Conservation (phyloP, 2,113 vertebrate species). For the Anguilla rostrata region DNA sequence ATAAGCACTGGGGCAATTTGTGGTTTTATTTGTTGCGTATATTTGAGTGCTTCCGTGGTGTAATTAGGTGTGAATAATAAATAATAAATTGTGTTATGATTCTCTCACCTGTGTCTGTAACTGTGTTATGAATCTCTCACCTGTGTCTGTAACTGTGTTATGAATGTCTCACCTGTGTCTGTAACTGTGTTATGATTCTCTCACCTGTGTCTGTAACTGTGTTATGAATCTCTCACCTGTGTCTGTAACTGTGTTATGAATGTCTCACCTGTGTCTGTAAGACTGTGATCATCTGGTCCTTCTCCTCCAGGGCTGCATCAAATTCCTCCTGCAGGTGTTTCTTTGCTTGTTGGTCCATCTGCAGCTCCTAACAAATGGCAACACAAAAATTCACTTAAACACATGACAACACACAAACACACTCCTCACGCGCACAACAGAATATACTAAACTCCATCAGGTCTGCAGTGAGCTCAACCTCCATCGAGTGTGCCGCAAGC, state of each 20-base stretch:
- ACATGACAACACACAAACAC: not conserved
- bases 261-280: constrained; percentile 87
- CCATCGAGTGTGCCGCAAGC: too few relatives aligned
- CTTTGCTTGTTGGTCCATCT: constrained; percentile 97
- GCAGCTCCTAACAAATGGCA: constrained; percentile 78
- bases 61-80: too few relatives aligned
- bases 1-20: too few relatives aligned
- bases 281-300: constrained; percentile 93
- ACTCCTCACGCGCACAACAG: not conserved
- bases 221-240: not conserved
- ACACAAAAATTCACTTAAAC: not conserved
- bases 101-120: too few relatives aligned
- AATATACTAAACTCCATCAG: not conserved
- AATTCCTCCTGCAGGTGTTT: constrained; percentile 98
- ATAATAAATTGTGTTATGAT: too few relatives aligned
- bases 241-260: not conserved
- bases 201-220: not conserved
- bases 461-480: not conserved
- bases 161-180: too few relatives aligned
- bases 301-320: constrained; percentile 91
- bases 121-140: not conserved
- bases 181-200: not conserved
- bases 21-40: too few relatives aligned
- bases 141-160: not conserved
- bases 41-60: too few relatives aligned